Evolutionary conservation across 2,888 invertebrate genomes (phyloP).

Genomic region (Heteromurus nitidus): DNA sequence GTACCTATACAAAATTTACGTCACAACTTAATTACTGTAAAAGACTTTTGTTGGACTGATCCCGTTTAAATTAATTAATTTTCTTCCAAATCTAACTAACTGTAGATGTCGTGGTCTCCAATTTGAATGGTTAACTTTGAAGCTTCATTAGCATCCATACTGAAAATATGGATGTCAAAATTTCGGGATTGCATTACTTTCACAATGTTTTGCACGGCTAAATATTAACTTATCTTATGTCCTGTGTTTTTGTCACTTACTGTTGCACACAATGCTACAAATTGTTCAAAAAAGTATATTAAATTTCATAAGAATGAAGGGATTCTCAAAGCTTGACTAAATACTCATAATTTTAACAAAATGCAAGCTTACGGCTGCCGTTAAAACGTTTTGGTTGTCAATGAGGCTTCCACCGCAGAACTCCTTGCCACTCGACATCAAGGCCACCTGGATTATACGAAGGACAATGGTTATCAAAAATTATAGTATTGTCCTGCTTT

Average conservation of each 20-base stretch:
- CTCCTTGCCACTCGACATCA: conserved; percentile 71
- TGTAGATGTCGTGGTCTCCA: conserved; percentile 89
- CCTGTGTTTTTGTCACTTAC: conserved; percentile 67
- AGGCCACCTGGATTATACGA: conserved; percentile 71
- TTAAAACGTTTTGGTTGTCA: conserved; percentile 72
- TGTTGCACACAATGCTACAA: conserved; percentile 74
- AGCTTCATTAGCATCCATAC: conserved; percentile 93
- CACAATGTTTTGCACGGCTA: too few species aligned
- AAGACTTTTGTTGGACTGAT: background rate
- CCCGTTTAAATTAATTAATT: background rate
- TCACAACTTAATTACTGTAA: background rate
- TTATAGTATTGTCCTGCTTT: too few species aligned
- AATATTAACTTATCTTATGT: too few species aligned
- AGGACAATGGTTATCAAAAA: too few species aligned
- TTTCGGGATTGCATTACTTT: too few species aligned
- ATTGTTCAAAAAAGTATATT: conserved; percentile 29
- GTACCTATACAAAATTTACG: conserved; percentile 76
- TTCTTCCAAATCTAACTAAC: background rate
- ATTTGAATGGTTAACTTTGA: conserved; percentile 86
- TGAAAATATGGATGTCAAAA: too few species aligned
- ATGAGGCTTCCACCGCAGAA: conserved; percentile 73
- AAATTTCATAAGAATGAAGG: background rate
- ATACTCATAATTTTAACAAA: background rate
- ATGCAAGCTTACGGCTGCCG: conserved; percentile 66
- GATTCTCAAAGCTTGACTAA: background rate